phyloP scores from a whole-genome alignment of 2,888 invertebrate species.

The Charanyca ferruginea region DNA sequence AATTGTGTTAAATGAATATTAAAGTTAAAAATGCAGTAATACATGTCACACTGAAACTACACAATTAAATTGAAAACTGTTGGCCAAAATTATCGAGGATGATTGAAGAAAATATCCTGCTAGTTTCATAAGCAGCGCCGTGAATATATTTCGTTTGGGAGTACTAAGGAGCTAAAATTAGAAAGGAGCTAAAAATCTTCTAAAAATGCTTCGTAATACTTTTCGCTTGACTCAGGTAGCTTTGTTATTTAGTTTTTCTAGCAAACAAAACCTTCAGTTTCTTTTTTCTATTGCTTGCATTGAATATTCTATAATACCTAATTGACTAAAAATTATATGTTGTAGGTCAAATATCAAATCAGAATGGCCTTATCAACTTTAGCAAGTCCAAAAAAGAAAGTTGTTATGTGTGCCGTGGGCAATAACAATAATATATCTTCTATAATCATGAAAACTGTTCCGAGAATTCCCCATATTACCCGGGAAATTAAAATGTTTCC shows the following conservation, averaged over 20 bases:
- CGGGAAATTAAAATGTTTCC: slow-evolving; percentile 33
- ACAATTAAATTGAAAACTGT: not conserved
- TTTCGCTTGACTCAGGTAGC: slow-evolving; percentile 25
- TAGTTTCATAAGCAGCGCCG: not conserved
- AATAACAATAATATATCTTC: slow-evolving; percentile 1
- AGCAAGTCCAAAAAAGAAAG: not conserved
- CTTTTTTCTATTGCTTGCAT: no score
- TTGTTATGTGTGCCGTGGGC: not conserved
- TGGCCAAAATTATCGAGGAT: not conserved
- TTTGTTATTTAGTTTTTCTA: not conserved
- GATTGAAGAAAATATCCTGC: slow-evolving; percentile 31
- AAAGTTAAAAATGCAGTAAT: not conserved
- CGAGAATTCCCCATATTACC: not conserved
- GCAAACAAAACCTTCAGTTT: no score
- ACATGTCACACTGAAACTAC: not conserved
- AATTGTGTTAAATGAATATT: slow-evolving; percentile 11
- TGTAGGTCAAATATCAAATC: slow-evolving; percentile 24
- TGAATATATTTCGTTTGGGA: slow-evolving; percentile 16
- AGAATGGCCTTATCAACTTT: not conserved
- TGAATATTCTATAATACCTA: no score
- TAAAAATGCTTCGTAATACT: slow-evolving; percentile 23
- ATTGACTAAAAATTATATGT: not conserved
- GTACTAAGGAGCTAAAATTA: slow-evolving; percentile 8
- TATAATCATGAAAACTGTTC: not conserved
- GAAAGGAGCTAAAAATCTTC: slow-evolving; percentile 4